phyloP scores from a whole-genome alignment of 2,113 vertebrate genomes.

The Archilochus colubris region DNA sequence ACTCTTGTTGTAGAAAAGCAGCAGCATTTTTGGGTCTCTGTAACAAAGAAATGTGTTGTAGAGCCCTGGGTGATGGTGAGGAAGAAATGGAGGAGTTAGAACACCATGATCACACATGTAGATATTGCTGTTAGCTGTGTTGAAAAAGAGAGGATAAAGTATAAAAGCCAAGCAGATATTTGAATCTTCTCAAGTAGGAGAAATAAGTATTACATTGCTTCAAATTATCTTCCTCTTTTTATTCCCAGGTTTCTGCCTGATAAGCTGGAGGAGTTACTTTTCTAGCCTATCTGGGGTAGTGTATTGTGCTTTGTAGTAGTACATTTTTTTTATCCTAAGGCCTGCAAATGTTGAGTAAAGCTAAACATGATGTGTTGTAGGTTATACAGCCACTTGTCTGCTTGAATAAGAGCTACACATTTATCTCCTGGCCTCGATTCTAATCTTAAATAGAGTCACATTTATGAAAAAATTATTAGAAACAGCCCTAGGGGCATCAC shows the following conservation, averaged over 20 bases:
- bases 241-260: neutral
- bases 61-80: neutral
- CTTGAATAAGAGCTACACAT: neutral
- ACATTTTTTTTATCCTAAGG: neutral
- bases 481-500: neutral
- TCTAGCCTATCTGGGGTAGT: neutral
- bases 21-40: neutral
- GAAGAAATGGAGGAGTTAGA: neutral
- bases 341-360: neutral
- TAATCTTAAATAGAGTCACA: slow-evolving; percentile 1
- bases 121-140: neutral
- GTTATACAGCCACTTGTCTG: neutral
- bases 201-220: neutral
- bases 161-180: neutral
- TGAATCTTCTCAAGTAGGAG: neutral
- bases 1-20: neutral
- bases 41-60: neutral
- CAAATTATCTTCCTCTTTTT: neutral
- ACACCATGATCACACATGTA: neutral
- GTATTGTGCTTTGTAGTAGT: neutral
- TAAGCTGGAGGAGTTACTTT: neutral
- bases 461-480: neutral
- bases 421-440: slow-evolving; percentile 18
- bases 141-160: neutral
- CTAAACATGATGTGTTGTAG: neutral